phyloP scores from a whole-genome alignment of 2,888 invertebrate genomes.

The Nasonovia ribisnigri region DNA sequence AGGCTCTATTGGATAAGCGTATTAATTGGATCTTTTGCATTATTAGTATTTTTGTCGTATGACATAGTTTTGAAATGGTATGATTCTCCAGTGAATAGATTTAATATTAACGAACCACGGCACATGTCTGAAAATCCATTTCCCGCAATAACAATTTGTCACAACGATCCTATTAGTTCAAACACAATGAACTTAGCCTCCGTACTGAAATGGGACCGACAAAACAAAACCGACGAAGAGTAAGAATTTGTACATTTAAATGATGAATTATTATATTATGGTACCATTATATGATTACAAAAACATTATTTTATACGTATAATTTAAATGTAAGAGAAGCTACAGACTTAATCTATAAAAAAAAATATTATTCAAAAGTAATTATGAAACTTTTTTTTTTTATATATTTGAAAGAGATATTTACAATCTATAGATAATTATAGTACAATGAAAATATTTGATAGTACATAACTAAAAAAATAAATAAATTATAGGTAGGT shows the following conservation, averaged over 20 bases:
- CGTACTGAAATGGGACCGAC: conserved; percentile 11
- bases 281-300: background rate
- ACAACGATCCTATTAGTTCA: conserved; percentile 44
- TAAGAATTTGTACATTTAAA: background rate
- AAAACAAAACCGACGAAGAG: conserved; percentile 54
- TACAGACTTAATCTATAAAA: background rate
- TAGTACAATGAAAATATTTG: background rate
- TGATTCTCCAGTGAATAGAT: conserved; percentile 38
- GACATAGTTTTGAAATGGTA: conserved; percentile 47
- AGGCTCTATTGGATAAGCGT: conserved; percentile 45
- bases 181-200: conserved; percentile 48
- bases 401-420: background rate
- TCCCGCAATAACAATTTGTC: conserved; percentile 55
- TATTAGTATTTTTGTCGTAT: conserved; percentile 32
- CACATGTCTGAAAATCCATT: conserved; percentile 53
- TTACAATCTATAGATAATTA: background rate
- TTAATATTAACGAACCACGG: conserved; percentile 24
- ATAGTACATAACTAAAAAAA: background rate
- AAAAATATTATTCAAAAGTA: background rate
- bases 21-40: background rate
- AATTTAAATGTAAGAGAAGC: background rate
- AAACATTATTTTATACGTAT: background rate
- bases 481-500: background rate
- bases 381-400: background rate
- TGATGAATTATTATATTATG: background rate